Evolutionary conservation across 2,797 vertebrate genomes (phyloP), one percentile per base, ranked within the genome.

Genomic region (Bradypodion ventrale): DNA sequence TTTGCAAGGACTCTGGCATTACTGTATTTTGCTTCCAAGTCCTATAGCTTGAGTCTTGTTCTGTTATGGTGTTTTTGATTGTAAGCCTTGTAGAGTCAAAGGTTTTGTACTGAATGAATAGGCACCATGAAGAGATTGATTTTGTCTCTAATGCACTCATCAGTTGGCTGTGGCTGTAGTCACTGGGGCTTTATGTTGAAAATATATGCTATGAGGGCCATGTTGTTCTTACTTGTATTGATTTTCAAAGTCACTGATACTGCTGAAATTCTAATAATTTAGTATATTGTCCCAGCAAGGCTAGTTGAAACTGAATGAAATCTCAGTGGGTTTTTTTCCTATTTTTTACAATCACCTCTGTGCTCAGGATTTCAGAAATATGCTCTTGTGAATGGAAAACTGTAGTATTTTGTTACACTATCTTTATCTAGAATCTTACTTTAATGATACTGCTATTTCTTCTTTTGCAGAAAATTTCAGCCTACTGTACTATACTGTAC

Each of bases 1-100:
- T 80, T 85, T 81, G 63, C 0, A 2, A 89, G 78, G 80, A 85
- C 40, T 88, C 89, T 90, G 86, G 40, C 79, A 83, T 80, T 88
- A 66, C 86, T 83, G 70, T 87, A 63, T 59, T 85, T 70, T 93
- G 90, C 89, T 90, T 85, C n/a, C 84, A 91, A 87, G 91, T 60
- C 88, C 91, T 93, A 88, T 76, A 87, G 83, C 88, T 69, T 35
- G 83, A 89, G 85, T 89, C 86, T 70, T 95, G 94, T 96, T 96
- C 94, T 96, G 93, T 95, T 94, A 89, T 1, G 82, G 86, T 75
- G 84, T 37, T 83, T 90, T 82, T 87, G 94, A 93, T 87, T 90
- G 85, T 82, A 93, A 92, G 89, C 90, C 93, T 81, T 79, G 80
- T 68, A 86, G 85, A 89, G 92, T 94, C 96, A 95, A 85, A 92